These are phyloP conservation scores for Gymnobelideus leadbeateri DNA, from an alignment of 2,113 vertebrate species.

Conservation along the genomic window DNA sequence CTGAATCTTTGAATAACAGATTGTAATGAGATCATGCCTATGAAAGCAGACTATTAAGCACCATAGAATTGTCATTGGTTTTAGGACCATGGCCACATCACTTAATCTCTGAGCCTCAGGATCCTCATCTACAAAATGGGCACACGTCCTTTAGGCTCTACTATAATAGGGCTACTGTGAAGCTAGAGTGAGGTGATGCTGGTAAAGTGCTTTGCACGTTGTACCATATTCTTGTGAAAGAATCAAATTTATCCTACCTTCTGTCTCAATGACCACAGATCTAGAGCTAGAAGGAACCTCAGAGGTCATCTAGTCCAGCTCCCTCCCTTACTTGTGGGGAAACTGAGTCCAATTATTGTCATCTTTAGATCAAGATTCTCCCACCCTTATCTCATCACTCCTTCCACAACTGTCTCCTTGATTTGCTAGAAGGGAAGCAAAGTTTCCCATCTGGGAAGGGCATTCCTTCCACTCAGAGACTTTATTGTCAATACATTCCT, in stretches of 20 bases:
- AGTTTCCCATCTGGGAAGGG: not conserved
- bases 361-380: not conserved
- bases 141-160: not conserved
- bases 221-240: not conserved
- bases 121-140: not conserved
- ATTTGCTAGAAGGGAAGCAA: not conserved
- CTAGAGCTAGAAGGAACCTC: not conserved
- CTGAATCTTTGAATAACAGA: not conserved
- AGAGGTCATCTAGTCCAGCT: not conserved
- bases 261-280: not conserved
- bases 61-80: not conserved
- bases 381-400: not conserved
- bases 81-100: not conserved
- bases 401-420: not conserved
- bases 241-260: not conserved
- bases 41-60: not conserved
- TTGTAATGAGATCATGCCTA: not conserved
- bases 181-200: too few relatives aligned
- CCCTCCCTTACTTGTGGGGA: not conserved
- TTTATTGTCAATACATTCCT: not conserved
- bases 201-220: too few relatives aligned
- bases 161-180: not conserved
- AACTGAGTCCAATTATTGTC: not conserved
- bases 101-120: not conserved
- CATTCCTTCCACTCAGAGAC: not conserved